Base-by-base conservation (phyloP, 2,888 invertebrate genomes). In the Blastobasis adustella region DNA sequence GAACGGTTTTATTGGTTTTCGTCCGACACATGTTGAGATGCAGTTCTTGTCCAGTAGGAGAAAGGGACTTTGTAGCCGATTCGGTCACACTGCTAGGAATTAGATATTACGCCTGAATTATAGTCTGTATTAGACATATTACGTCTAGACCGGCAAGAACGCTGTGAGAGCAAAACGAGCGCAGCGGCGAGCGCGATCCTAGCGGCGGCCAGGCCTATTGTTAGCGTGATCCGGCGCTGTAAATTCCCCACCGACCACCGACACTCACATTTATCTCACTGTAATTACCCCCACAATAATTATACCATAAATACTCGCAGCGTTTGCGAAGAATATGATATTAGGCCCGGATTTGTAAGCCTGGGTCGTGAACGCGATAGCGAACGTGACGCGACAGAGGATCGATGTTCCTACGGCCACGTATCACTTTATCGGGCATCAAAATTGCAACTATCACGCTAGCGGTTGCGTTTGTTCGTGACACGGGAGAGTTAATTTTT, bases 131-230 rank as follows among this genome's bases (percentile, higher is more conserved):
- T 72, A 72, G 79, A 85, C 77, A 81, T 84, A 84, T 81, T 75
- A 73, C 73, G 87, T 88, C 87, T 87, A 88, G 87, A 88, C 85
- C 62, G 61, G 58, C 58, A 76, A 70, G 84, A 83, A 84, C 82
- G 84, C 70, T 69, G 65, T 54, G 57, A 69, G 77, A 85, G 76
- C 73, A 86, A 87, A 83, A 83, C 71, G 70, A 80, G 65, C 65
- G 63, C 63, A 65, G 54, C 54, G 49, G 58, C 51, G 55, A 46
- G 53, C 57, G 57, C 65, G 67, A 65, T 66, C 66, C 62, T 46
- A 70, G 73, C 69, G 65, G 65, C 60, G 59, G 57, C 65, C 72
- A 69, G 66, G 74, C 83, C 84, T 84, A 84, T 86, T 87, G 87
- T 87, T 86, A 74, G 87, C 82, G 80, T 82, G 80, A 78, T 76